Percentiles rank a stretch among this genome's conserved stretches.
phyloP scores from a whole-genome alignment of 1,140 invertebrate genomes.

The Galendromus occidentalis region DNA sequence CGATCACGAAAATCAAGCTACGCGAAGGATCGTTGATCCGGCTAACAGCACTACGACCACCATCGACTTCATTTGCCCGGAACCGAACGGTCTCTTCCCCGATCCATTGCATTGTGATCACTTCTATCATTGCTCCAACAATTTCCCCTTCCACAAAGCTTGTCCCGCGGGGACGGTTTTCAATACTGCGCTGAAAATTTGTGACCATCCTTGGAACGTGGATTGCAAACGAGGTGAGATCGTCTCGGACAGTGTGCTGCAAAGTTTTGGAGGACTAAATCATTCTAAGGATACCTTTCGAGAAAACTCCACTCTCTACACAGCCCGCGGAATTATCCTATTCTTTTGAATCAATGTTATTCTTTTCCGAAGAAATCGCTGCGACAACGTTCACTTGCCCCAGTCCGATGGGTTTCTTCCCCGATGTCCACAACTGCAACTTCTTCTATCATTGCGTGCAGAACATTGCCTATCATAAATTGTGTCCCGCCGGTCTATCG shows the following conservation, averaged over 20 bases:
- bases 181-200: conserved; percentile 53
- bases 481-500: neutral
- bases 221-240: conserved; percentile 32
- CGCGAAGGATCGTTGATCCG: neutral
- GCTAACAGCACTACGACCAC: neutral
- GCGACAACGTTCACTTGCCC: neutral
- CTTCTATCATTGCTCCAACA: conserved; percentile 8
- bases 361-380: no score
- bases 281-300: no score
- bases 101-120: neutral
- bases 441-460: conserved; percentile 10
- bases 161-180: conserved; percentile 55
- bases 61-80: neutral
- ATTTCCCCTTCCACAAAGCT: conserved; percentile 20
- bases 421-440: neutral
- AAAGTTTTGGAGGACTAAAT: no score
- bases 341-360: no score
- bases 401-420: neutral
- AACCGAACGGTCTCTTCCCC: neutral
- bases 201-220: conserved; percentile 63
- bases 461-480: conserved; percentile 1
- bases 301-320: no score
- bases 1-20: conserved; percentile 5
- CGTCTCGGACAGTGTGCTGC: no score
- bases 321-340: no score